These are phyloP conservation scores for Machaerirhynchus nigripectus DNA, from an alignment of 2,113 vertebrate genomes.

Conservation along the genomic window DNA sequence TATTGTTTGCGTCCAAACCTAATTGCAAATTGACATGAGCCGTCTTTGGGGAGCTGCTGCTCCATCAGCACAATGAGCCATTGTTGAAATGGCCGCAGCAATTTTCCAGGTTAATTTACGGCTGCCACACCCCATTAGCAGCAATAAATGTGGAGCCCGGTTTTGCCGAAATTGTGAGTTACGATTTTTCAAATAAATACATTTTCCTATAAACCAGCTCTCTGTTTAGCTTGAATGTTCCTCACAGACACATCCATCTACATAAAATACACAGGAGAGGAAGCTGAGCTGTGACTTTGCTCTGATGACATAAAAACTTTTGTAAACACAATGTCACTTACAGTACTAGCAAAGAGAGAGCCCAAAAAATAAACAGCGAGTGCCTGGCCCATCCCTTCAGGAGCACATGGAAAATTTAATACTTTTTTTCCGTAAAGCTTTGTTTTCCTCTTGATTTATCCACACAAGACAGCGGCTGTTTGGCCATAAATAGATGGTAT, in stretches of 20 bases:
- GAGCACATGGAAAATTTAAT: constrained; percentile 71
- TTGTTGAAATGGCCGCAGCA: constrained; percentile 31
- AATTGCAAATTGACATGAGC: background rate
- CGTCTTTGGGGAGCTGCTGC: constrained; percentile 5
- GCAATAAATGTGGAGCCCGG: constrained; percentile 72
- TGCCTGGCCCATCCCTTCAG: constrained; percentile 41
- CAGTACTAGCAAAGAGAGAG: constrained; percentile 27
- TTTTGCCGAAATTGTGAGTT: constrained; percentile 78
- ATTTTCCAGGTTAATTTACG: constrained; percentile 67
- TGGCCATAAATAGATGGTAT: constrained; percentile 69
- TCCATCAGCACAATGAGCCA: constrained; percentile 34
- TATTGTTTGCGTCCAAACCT: background rate
- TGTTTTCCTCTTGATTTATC: constrained; percentile 70
- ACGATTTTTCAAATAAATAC: constrained; percentile 81
- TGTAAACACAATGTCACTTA: constrained; percentile 79
- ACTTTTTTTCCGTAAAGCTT: constrained; percentile 75
- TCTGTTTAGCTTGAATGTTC: constrained; percentile 75
- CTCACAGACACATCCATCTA: constrained; percentile 71
- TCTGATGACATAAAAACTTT: constrained; percentile 79
- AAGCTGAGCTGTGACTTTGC: constrained; percentile 73
- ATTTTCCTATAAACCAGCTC: constrained; percentile 73
- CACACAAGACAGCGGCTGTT: constrained; percentile 4
- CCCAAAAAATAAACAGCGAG: constrained; percentile 50
- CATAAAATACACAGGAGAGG: constrained; percentile 76
- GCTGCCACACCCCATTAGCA: constrained; percentile 59